phyloP scores from a whole-genome alignment of 2,888 invertebrate species.

The Camponotus fellah region DNA sequence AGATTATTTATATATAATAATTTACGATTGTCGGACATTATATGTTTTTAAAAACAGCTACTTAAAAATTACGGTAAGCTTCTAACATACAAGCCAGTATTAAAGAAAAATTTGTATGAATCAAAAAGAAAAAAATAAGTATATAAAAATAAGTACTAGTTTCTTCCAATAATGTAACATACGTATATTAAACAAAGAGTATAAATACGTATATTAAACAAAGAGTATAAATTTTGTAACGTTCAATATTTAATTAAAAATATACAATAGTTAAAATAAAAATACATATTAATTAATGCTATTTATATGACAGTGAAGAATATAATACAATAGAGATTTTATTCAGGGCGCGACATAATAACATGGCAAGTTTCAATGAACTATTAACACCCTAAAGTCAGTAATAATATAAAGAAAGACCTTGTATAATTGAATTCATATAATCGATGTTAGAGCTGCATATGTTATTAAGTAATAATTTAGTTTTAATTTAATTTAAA shows the following conservation, averaged over 20 bases:
- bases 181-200: not conserved
- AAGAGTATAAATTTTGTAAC: not conserved
- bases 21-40: conserved; percentile 93
- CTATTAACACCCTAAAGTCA: conserved; percentile 66
- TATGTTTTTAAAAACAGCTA: conserved; percentile 95
- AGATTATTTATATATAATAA: conserved; percentile 94
- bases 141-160: not conserved
- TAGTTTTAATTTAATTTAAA: not conserved
- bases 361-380: conserved; percentile 77
- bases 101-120: conserved; percentile 88
- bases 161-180: not conserved
- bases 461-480: not conserved
- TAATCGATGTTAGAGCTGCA: not conserved
- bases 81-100: conserved; percentile 89
- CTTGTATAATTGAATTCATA: conserved; percentile 47
- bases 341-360: conserved; percentile 63
- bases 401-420: conserved; percentile 59
- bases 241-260: conserved; percentile 49
- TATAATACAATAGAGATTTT: conserved; percentile 75
- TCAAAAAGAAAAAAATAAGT: conserved; percentile 76
- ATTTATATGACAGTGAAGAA: conserved; percentile 60
- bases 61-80: conserved; percentile 92
- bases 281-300: conserved; percentile 64
- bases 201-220: not conserved
- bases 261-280: conserved; percentile 65